These are phyloP conservation scores for Panopea generosa DNA, from an alignment of 2,888 invertebrate genomes.

Conservation along the genomic window DNA sequence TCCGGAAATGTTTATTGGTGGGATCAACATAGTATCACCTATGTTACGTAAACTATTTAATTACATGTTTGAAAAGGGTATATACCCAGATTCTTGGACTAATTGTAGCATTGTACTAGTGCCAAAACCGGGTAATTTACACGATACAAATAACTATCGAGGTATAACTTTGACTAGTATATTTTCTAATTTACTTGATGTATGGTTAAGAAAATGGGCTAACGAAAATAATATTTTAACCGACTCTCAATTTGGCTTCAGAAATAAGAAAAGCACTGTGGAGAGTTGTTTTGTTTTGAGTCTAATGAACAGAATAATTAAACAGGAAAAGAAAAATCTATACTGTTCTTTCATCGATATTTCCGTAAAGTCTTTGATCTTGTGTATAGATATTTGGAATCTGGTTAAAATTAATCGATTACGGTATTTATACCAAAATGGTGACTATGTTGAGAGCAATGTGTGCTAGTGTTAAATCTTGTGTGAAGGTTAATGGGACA, in stretches of 20 bases:
- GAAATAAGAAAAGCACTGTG: too few relatives aligned
- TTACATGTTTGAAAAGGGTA: too few relatives aligned
- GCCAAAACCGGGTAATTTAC: slow-evolving; percentile 14
- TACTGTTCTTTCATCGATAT: not conserved
- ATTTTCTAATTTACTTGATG: not conserved
- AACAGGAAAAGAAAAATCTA: too few relatives aligned
- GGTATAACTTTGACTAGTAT: too few relatives aligned
- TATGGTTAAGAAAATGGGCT: slow-evolving; percentile 1
- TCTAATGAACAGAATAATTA: too few relatives aligned
- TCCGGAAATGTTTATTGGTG: slow-evolving; percentile 5
- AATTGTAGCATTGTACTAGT: slow-evolving; percentile 21
- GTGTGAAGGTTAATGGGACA: not conserved
- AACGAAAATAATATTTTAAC: slow-evolving; percentile 7
- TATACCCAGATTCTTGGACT: too few relatives aligned
- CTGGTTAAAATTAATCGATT: too few relatives aligned
- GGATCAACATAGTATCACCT: not conserved
- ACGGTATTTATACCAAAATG: not conserved
- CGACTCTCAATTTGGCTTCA: too few relatives aligned
- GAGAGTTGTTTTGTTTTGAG: slow-evolving; percentile 15
- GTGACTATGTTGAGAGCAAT: not conserved
- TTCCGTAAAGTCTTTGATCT: not conserved
- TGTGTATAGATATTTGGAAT: not conserved
- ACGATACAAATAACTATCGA: slow-evolving; percentile 14
- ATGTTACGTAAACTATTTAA: not conserved
- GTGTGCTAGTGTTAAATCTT: too few relatives aligned